A percentile compares a stretch with the other conserved stretches of the same genome.
phyloP scores from a whole-genome alignment of 2,888 invertebrate species.

The Anticlea derivata region DNA sequence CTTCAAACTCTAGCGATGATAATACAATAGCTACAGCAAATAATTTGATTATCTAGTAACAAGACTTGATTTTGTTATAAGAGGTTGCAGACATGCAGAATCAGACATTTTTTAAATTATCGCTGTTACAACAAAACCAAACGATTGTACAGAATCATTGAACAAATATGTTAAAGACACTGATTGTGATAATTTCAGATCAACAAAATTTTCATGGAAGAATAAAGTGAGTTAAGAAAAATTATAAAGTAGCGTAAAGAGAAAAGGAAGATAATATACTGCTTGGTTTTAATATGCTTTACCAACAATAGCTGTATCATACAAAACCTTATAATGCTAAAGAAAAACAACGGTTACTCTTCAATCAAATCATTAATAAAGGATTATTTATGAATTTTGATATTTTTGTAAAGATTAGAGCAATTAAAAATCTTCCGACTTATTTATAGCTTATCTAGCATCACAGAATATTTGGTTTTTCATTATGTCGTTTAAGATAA shows the following conservation, averaged over 20 bases:
- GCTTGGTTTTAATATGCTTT: constrained; percentile 22
- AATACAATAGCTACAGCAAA: background rate
- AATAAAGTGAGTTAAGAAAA: constrained; percentile 10
- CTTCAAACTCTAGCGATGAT: background rate
- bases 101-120: constrained; percentile 33
- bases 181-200: background rate
- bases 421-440: constrained; percentile 24
- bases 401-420: background rate
- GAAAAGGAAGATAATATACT: background rate
- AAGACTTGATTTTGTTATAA: constrained; percentile 55
- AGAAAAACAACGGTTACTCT: constrained; percentile 1
- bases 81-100: constrained; percentile 54
- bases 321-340: constrained; percentile 15
- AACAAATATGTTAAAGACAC: background rate
- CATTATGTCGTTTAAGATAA: constrained; percentile 15
- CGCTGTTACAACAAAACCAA: constrained; percentile 63
- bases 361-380: background rate
- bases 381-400: background rate
- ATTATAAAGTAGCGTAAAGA: constrained; percentile 23
- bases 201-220: background rate
- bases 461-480: constrained; percentile 43
- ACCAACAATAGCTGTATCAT: constrained; percentile 8
- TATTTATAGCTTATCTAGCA: constrained; percentile 27
- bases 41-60: constrained; percentile 29
- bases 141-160: constrained; percentile 41